Conservation (phyloP, 2,888 invertebrate species). For the Microplitis deprimator region DNA sequence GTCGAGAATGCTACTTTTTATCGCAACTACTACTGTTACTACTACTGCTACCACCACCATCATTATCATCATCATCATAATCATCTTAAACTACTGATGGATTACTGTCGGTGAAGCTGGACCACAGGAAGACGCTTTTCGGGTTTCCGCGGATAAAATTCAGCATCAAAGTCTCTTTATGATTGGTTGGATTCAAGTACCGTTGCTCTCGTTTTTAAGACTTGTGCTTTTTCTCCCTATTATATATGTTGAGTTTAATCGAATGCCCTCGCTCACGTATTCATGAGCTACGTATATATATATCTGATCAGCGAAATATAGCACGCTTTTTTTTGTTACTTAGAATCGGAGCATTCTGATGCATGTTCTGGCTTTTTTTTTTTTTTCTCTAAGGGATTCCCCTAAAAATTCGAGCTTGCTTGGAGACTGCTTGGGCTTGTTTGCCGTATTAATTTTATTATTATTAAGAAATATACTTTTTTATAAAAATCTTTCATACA, state of each 20-base stretch:
- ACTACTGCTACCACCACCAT: slow-evolving; percentile 21
- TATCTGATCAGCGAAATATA: slow-evolving; percentile 19
- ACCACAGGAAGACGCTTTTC: slow-evolving; percentile 15
- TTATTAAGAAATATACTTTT: background rate
- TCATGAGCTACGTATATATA: slow-evolving; percentile 18
- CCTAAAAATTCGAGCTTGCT: background rate
- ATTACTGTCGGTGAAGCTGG: background rate
- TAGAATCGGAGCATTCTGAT: background rate
- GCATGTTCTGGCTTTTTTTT: slow-evolving; percentile 13
- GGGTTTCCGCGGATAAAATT: background rate
- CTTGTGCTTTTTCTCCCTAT: background rate
- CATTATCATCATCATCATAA: background rate
- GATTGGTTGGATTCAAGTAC: slow-evolving; percentile 13
- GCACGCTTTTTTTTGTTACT: slow-evolving; percentile 14
- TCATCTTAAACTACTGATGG: background rate
- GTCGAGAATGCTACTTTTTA: slow-evolving; percentile 65
- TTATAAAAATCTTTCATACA: too few species aligned
- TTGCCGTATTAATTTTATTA: background rate
- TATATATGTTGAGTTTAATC: slow-evolving; percentile 11
- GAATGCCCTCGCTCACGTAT: slow-evolving; percentile 11
- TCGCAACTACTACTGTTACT: slow-evolving; percentile 9
- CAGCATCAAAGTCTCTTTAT: background rate
- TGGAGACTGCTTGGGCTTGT: background rate
- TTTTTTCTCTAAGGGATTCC: slow-evolving; percentile 1
- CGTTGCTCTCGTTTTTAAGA: slow-evolving; percentile 1